Conservation (phyloP, 64 coral and sea anemone species). For the Orbicella faveolata region DNA sequence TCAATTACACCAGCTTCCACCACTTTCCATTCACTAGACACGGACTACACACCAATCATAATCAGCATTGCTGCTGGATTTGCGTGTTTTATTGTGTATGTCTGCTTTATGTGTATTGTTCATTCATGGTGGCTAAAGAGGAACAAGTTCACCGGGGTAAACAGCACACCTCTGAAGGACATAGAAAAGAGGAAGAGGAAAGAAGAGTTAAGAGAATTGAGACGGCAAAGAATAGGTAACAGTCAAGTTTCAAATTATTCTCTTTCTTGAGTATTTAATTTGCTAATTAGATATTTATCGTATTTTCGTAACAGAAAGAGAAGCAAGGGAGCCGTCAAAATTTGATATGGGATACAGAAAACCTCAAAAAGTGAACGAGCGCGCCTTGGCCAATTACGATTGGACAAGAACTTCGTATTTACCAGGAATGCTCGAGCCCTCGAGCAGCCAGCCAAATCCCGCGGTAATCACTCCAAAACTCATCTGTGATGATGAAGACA, state of each 20-base stretch:
- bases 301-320: background rate
- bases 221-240: background rate
- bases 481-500: slow-evolving; percentile 53
- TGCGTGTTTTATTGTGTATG: slow-evolving; percentile 24
- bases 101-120: slow-evolving; percentile 57
- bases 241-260: background rate
- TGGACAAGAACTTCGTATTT: slow-evolving; percentile 64
- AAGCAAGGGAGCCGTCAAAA: background rate
- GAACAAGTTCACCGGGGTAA: slow-evolving; percentile 60
- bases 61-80: slow-evolving; percentile 22
- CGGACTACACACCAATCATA: slow-evolving; percentile 64
- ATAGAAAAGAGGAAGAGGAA: slow-evolving; percentile 31
- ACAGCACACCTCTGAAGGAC: slow-evolving; percentile 42
- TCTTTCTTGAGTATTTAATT: too few relatives aligned
- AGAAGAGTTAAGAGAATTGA: background rate
- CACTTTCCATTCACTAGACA: slow-evolving; percentile 3
- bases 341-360: slow-evolving; percentile 61
- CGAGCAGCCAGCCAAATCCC: background rate
- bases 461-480: slow-evolving; percentile 24
- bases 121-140: slow-evolving; percentile 66
- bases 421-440: slow-evolving; percentile 55
- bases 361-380: slow-evolving; percentile 55
- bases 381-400: slow-evolving; percentile 47
- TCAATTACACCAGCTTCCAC: background rate
- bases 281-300: background rate